phyloP scores from a whole-genome alignment of 1,140 invertebrate genomes.

The Ips typographus region DNA sequence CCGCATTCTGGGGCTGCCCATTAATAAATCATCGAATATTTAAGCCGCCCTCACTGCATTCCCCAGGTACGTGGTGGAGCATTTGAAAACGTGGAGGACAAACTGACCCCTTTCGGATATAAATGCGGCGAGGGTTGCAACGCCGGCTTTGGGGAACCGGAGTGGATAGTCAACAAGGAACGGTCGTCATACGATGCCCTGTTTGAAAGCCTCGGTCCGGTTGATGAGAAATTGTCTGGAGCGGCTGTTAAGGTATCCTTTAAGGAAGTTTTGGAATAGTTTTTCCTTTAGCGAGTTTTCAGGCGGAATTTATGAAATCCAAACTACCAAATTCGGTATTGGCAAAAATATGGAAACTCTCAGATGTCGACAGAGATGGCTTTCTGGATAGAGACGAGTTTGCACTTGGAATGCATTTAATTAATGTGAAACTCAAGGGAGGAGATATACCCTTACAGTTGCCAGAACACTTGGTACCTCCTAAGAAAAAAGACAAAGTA shows the following conservation, averaged over 20 bases:
- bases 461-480: slow-evolving; percentile 92
- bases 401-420: slow-evolving; percentile 97
- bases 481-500: slow-evolving; percentile 65
- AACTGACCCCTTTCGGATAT: slow-evolving; percentile 91
- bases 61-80: slow-evolving; percentile 70
- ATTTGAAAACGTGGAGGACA: slow-evolving; percentile 85
- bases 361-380: slow-evolving; percentile 96
- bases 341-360: slow-evolving; percentile 96
- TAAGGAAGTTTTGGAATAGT: not conserved
- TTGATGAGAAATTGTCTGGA: slow-evolving; percentile 92
- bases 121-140: slow-evolving; percentile 95
- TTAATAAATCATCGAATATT: too few species aligned
- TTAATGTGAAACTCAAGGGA: slow-evolving; percentile 90
- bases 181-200: slow-evolving; percentile 82
- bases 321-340: slow-evolving; percentile 96
- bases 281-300: not conserved
- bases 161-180: slow-evolving; percentile 95
- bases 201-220: slow-evolving; percentile 81
- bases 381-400: slow-evolving; percentile 96
- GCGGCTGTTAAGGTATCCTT: slow-evolving; percentile 75
- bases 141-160: slow-evolving; percentile 89
- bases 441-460: slow-evolving; percentile 88
- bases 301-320: slow-evolving; percentile 93
- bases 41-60: too few species aligned
- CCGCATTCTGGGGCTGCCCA: too few species aligned